Base-by-base conservation (phyloP, 2,888 invertebrate genomes). In the Oeneis ivallda region DNA sequence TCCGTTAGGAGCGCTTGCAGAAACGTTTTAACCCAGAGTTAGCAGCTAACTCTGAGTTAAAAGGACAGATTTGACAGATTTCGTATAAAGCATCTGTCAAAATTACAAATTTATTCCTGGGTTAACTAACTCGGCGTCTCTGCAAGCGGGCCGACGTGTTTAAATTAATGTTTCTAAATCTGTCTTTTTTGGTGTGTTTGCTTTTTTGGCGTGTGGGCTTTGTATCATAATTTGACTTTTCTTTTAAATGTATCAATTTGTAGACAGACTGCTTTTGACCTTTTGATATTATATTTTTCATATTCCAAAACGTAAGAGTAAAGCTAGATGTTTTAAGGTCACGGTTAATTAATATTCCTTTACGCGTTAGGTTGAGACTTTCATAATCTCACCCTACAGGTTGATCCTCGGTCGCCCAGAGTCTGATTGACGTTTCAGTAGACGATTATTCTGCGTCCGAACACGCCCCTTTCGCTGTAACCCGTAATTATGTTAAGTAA, bases 301-400 rank as follows among this genome's bases (percentile, higher is more conserved):
- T 50, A 11, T 26, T 50, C 0, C 19, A 50, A 13, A 26, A 26
- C 49, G 9, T 17, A 50, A 11, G 19, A 49, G 49, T 19, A 19
- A 45, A 26, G 26, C 5, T 17, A 10, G 49, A 10, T 78, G 80
- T 82, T 79, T 76, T 79, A 75, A 79, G 78, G 79, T 76, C 77
- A 81, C 80, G 83, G 84, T 84, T 86, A 87, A 39, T 84, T 85
- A 85, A 87, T 87, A 86, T 87, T 85, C 82, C 83, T 76, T 78
- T 82, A 81, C 79, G 79, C 78, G 77, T 72, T 79, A 80, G 84
- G 84, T 83, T 84, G 80, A 80, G 85, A 87, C 89, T 89, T 83
- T 86, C 86, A 89, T 89, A 90, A 90, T 89, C 89, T 87, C 79
- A 84, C 88, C 88, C 87, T 86, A 82, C 86, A 85, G 86, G 84